phyloP scores from a whole-genome alignment of 2,888 invertebrate species.

The Mythimna vitellina region DNA sequence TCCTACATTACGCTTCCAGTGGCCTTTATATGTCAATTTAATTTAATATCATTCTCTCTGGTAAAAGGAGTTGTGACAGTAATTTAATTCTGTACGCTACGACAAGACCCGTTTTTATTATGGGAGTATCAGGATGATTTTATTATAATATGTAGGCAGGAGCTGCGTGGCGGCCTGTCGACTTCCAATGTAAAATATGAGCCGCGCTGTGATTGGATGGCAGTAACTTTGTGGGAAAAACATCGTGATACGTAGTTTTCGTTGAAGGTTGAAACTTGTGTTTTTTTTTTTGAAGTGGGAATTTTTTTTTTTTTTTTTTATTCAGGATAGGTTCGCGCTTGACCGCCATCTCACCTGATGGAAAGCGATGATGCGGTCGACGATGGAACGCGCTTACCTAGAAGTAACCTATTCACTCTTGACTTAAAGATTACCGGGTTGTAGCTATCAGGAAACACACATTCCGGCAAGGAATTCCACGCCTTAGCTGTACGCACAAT shows the following conservation, averaged over 20 bases:
- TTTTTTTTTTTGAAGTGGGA: background rate
- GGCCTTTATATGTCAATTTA: constrained; percentile 68
- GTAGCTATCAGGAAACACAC: too few species aligned
- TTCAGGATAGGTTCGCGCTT: too few species aligned
- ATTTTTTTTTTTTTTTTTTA: too few species aligned
- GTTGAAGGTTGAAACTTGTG: background rate
- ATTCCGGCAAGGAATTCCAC: too few species aligned
- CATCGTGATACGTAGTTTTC: background rate
- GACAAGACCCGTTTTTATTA: constrained; percentile 62
- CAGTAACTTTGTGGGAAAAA: constrained; percentile 22
- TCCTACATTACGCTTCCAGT: constrained; percentile 3
- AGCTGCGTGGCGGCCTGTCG: constrained; percentile 32
- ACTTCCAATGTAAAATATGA: constrained; percentile 44
- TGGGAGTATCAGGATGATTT: constrained; percentile 57
- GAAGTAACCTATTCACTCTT: too few species aligned
- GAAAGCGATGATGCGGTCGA: too few species aligned
- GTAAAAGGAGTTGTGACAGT: constrained; percentile 69
- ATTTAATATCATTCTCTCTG: constrained; percentile 67
- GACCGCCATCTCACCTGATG: too few species aligned
- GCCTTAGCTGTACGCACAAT: too few species aligned
- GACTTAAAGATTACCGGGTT: too few species aligned
- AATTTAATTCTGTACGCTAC: constrained; percentile 71
- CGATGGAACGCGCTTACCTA: too few species aligned
- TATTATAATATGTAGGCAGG: constrained; percentile 38
- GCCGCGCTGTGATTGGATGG: constrained; percentile 32